These are phyloP conservation scores for Mirza zaza DNA, from an alignment of 2,113 vertebrate species.

Conservation along the genomic window DNA sequence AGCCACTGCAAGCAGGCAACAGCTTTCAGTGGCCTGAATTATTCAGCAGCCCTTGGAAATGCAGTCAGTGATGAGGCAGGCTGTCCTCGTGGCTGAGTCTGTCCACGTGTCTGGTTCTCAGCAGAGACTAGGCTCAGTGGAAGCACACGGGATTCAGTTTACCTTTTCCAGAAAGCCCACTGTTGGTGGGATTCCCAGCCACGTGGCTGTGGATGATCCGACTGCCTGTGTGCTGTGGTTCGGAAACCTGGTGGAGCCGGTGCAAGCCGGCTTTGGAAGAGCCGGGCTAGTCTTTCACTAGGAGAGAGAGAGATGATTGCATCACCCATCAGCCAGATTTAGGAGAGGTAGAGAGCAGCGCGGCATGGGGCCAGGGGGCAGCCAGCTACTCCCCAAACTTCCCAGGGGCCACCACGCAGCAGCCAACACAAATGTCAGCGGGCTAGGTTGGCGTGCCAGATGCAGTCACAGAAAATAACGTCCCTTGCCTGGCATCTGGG, in stretches of 20 bases:
- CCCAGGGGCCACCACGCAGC: slow-evolving; percentile 13
- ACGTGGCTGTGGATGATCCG: fast-evolving
- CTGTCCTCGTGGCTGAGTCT: not conserved
- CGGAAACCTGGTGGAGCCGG: fast-evolving
- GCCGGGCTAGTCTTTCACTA: not conserved
- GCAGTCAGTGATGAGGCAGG: not conserved
- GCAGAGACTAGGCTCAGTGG: not conserved
- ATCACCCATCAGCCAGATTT: not conserved
- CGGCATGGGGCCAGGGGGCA: not conserved
- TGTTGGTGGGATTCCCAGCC: too few species aligned
- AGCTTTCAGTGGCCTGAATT: not conserved
- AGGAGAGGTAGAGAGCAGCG: not conserved
- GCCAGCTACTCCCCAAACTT: slow-evolving; percentile 48
- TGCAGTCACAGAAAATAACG: slow-evolving; percentile 62
- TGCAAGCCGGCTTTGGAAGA: not conserved
- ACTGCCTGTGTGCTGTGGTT: not conserved
- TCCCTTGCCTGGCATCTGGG: slow-evolving; percentile 60
- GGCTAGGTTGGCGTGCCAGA: slow-evolving; percentile 62
- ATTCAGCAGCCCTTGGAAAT: not conserved
- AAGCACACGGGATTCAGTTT: not conserved
- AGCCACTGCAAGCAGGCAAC: fast-evolving
- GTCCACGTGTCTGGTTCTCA: not conserved
- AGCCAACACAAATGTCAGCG: slow-evolving; percentile 64
- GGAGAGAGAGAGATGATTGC: not conserved
- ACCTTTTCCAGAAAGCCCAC: not conserved